Base-by-base conservation (phyloP, 2,888 invertebrate genomes). In the Macaria liturata region DNA sequence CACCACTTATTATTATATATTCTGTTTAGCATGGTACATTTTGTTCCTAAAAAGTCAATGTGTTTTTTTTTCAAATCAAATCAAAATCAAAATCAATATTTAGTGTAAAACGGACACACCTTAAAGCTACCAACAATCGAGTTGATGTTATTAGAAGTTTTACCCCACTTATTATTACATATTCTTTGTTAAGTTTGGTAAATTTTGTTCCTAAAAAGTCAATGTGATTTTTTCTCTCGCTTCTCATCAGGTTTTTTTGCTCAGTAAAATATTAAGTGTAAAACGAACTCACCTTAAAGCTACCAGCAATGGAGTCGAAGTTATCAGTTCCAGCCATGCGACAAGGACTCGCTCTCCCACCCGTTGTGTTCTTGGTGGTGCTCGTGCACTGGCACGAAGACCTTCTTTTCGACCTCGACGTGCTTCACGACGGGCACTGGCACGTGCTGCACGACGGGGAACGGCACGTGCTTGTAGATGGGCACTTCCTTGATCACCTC, bases 311-410 rank as follows among this genome's bases (percentile, higher is more conserved):
- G 4, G 4, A 42, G 9, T 5, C 8, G 5, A 4, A 8, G 42
- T n/a, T 8, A 81, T 91, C 90, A 91, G 84, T 91, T 71, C 91
- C 91, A 91, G 88, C 91, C 90, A 61, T 91, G 91, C 65, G 87
- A 86, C 80, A 83, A 70, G 84, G 88, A 73, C 77, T 89, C 88
- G 83, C 88, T 75, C 81, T 88, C 86, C 91, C 90, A 91, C 4
- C 86, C 88, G 72, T 89, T 85, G 59, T 78, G 75, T 46, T 83
- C 76, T 47, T 84, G 75, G 32, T 77, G 71, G 9, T 66, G 64
- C 48, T 68, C 64, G 55, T 88, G 88, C 3, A 85, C 80, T 0
- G 86, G 90, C 55, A 89, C 76, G 66, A 69, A 84, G 42, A 90
- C 86, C 68, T 88, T 84, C 81, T 91, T 91, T 78, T 89, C 89